These are phyloP conservation scores for Gephyroberyx darwinii DNA, from an alignment of 2,797 vertebrate genomes.

Conservation along the genomic window DNA sequence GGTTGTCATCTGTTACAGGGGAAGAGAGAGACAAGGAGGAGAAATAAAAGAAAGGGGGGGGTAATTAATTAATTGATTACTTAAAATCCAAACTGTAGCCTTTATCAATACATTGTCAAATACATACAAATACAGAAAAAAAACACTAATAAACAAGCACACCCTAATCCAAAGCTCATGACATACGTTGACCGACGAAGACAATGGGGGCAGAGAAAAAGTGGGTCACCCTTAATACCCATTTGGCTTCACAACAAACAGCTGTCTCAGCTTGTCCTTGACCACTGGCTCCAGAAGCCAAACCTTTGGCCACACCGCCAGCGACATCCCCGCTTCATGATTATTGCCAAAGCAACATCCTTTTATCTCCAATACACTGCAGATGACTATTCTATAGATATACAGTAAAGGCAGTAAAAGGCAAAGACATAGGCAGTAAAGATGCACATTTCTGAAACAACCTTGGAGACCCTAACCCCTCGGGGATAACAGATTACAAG, in stretches of 20 bases:
- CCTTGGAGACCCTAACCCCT: neutral
- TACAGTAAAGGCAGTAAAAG: neutral
- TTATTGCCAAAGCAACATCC: constrained; percentile 4
- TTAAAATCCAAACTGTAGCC: neutral
- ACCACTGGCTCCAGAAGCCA: neutral
- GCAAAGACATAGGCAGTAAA: neutral
- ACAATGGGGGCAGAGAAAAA: constrained; percentile 9
- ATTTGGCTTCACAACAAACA: constrained; percentile 23
- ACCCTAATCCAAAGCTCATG: constrained; percentile 1
- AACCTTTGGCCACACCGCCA: neutral
- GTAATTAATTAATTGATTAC: no score
- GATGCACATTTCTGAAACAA: neutral
- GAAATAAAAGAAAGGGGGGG: constrained; percentile 7
- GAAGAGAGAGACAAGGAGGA: constrained; percentile 1
- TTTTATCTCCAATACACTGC: neutral
- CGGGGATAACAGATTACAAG: neutral
- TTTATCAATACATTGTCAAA: constrained; percentile 36
- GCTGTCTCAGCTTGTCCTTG: constrained; percentile 11
- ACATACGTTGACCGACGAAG: constrained; percentile 31
- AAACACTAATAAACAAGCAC: neutral
- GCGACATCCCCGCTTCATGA: neutral
- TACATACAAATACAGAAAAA: constrained; percentile 6
- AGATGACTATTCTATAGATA: neutral
- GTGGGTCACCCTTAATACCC: constrained; percentile 29
- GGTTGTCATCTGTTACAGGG: constrained; percentile 79